Evolutionary conservation across 2,113 vertebrate species (phyloP), one percentile per base, ranked within the genome.

Genomic region (Prunella himalayana): DNA sequence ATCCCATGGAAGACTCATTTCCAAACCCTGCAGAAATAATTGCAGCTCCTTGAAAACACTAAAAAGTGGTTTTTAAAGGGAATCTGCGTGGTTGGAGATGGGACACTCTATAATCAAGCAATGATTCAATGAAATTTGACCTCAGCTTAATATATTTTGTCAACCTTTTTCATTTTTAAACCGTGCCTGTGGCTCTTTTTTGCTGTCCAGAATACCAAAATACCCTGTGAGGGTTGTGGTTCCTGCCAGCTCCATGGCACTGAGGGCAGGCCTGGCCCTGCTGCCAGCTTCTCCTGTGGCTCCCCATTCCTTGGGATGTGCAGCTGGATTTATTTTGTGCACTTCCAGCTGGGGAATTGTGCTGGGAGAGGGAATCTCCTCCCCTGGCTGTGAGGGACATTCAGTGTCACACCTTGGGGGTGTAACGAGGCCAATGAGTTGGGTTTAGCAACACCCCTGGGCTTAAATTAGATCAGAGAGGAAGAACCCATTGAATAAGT

Each of bases 141-240:
- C 94, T 96, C 86, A 82, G 31, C 57, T 81, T 97, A 95, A 97
- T 87, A 54, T 16, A 41, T 82, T 96, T 87, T 96, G 95, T 97
- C 94, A 95, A 82, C 49, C 4, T 90, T 76, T 82, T 80, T 82
- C 49, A 25, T 73, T 88, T 94, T 47, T 31, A 82, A 94, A 5
- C 82, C 45, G 1, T 65, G 82, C 47, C 94, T 94, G 88, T 89
- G 83, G 90, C 59, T 90, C 24, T 61, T 92, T 49, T 80, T 57
- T 13, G 15, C 61, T 94, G 61, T 73, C 94, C 96, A 90, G 96
- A 91, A 80, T 72, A n/a, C 42, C 61, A 4, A 45, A 54, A 25
- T 25, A 4, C 60, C 86, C 39, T 71, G n/a, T 71, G 73, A 28
- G 9, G 10, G 57, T 8, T 76, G 81, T 3, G 25, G 45, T 6